A percentile compares a stretch with the other conserved stretches of the same genome.
phyloP scores from a whole-genome alignment of 2,797 vertebrate species.

The Orestias chungarensis region DNA sequence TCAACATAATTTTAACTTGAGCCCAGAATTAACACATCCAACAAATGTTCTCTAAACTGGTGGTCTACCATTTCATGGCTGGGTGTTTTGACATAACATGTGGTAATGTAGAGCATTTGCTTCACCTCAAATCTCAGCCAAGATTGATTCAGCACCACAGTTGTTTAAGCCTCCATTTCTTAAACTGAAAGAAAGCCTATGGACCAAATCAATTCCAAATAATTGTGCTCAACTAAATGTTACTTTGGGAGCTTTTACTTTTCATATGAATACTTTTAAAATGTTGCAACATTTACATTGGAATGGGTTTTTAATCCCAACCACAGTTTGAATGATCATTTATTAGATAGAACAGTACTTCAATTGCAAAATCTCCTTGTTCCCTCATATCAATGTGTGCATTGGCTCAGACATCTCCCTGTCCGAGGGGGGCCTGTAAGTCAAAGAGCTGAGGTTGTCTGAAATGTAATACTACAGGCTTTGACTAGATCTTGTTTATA shows the following conservation, averaged over 20 bases:
- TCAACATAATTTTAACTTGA: constrained; percentile 35
- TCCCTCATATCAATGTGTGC: constrained; percentile 6
- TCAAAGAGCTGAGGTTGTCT: constrained; percentile 43
- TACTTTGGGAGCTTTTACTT: constrained; percentile 21
- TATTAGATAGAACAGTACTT: constrained; percentile 23
- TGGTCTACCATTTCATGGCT: constrained; percentile 47
- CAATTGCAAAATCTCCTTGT: constrained; percentile 21
- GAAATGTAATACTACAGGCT: constrained; percentile 67
- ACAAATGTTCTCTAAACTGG: constrained; percentile 40
- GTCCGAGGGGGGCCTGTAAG: constrained; percentile 47
- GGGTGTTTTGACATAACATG: constrained; percentile 62
- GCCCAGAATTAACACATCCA: constrained; percentile 35
- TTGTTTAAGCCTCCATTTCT: constrained; percentile 59
- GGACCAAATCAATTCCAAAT: constrained; percentile 35
- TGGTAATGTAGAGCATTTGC: constrained; percentile 53
- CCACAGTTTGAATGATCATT: constrained; percentile 15
- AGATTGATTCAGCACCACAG: constrained; percentile 52
- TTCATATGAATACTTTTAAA: constrained; percentile 12
- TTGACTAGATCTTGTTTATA: constrained; percentile 44
- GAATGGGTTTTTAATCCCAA: constrained; percentile 21
- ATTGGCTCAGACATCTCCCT: constrained; percentile 26
- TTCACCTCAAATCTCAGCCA: constrained; percentile 46
- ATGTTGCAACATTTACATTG: constrained; percentile 11
- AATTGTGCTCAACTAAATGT: constrained; percentile 16
- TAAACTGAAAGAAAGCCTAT: constrained; percentile 45